A percentile compares a stretch with the other conserved stretches of the same genome.
These are phyloP conservation scores for Cecidostiba fungosa DNA, from an alignment of 2,888 invertebrate genomes.

Conservation along the genomic window DNA sequence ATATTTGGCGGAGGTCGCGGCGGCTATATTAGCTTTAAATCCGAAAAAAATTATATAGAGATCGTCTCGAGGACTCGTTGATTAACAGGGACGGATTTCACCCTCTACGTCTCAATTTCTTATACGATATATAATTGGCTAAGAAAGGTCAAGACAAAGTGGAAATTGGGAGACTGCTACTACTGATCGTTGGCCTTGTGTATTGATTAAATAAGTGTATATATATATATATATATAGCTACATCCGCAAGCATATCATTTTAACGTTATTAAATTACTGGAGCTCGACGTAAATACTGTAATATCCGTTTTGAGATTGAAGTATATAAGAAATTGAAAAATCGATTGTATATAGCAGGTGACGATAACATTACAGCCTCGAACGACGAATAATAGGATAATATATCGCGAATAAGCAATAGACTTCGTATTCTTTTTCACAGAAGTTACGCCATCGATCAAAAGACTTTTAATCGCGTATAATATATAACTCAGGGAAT, in stretches of 20 bases:
- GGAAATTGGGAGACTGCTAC: neutral
- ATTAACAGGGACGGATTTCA: constrained; percentile 1
- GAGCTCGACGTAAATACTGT: neutral
- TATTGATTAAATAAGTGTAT: neutral
- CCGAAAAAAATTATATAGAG: neutral
- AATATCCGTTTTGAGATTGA: neutral
- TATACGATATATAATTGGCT: neutral
- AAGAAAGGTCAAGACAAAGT: neutral
- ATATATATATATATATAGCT: too few relatives aligned
- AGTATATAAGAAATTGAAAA: neutral
- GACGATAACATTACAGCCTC: neutral
- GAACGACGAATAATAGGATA: neutral
- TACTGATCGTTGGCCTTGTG: neutral
- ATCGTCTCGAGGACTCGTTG: constrained; percentile 1
- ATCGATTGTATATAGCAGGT: neutral
- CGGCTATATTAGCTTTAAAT: too few relatives aligned
- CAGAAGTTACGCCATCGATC: neutral
- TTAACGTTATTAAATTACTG: neutral
- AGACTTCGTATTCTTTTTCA: neutral
- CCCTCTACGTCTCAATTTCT: neutral
- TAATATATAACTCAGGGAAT: neutral
- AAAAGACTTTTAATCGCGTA: neutral
- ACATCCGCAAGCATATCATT: neutral
- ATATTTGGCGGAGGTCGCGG: neutral
- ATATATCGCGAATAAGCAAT: neutral